Base-by-base conservation (phyloP, 2,113 vertebrate species). In the Plectropomus leopardus region DNA sequence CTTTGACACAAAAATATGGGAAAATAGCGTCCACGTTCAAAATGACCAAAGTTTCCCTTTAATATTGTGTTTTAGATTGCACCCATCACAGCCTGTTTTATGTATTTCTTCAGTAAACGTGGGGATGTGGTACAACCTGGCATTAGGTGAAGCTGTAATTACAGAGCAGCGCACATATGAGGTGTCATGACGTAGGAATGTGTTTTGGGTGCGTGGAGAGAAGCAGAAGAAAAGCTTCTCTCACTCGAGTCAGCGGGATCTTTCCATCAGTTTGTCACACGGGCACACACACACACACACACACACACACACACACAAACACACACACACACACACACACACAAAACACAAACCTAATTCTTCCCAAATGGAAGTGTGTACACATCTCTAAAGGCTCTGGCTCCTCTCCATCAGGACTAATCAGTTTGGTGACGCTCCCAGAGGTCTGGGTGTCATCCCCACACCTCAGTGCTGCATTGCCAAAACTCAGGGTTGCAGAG, bases 141-240 rank as follows among this genome's bases (percentile, higher is more conserved):
- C 34, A 82, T 90, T 82, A 84, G 84, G 76, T 89, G 71, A 82
- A 74, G 19, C 76, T 61, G 14, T 82, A 89, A 92, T 93, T 88
- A 92, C 71, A 92, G 77, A 75, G 67, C 68, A 84, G 67, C 23
- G n/a, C 21, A 55, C 80, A 48, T 14, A 28, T 82, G 58, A 57
- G 40, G 72, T 84, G 87, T 93, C 89, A 89, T 81, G 82, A 75
- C 45, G 54, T 11, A 84, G 91, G 91, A 92, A 92, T 94, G 91
- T 81, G 77, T 78, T 89, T 19, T 63, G 77, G 76, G 60, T 82
- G 72, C 61, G 4, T 77, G 76, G 26, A 85, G 76, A 82, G 4
- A 47, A 85, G 58, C 42, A 66, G 75, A 51, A 64, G 60, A 59
- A 65, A 40, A 61, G 34, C 78, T 73, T 54, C 69, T 73, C 71